phyloP scores from a whole-genome alignment of 2,113 vertebrate genomes.

The Rhea americana region DNA sequence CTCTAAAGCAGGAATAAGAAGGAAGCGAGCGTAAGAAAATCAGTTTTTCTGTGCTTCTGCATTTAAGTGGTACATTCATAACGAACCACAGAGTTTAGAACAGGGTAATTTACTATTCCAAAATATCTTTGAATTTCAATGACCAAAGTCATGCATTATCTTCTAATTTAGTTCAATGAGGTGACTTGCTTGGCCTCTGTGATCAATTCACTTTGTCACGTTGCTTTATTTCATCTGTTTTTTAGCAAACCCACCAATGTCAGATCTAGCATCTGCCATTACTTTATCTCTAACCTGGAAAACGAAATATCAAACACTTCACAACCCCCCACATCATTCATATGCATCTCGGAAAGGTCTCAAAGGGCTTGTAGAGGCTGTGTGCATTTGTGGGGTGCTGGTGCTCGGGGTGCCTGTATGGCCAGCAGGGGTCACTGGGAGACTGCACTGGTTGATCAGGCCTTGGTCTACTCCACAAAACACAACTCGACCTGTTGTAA shows the following conservation, averaged over 20 bases:
- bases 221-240: neutral
- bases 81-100: neutral
- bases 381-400: no score
- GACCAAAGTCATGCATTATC: neutral
- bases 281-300: neutral
- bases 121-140: neutral
- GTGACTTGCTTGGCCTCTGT: neutral
- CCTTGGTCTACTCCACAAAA: neutral
- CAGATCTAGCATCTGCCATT: rapidly evolving
- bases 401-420: rapidly evolving
- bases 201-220: neutral
- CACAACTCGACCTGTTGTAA: neutral
- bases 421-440: conserved; percentile 16
- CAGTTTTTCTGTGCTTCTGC: neutral
- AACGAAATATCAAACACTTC: rapidly evolving
- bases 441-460: rapidly evolving
- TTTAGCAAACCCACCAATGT: neutral
- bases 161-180: neutral
- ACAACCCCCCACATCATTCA: rapidly evolving
- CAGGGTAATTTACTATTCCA: neutral
- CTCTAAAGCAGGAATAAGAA: neutral
- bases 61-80: neutral
- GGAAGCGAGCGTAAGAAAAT: neutral
- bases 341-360: rapidly evolving
- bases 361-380: rapidly evolving